Evolutionary conservation across 1,140 invertebrate species (phyloP), one percentile per base, ranked within the genome.

Genomic region (Leptestheria dahalacensis): DNA sequence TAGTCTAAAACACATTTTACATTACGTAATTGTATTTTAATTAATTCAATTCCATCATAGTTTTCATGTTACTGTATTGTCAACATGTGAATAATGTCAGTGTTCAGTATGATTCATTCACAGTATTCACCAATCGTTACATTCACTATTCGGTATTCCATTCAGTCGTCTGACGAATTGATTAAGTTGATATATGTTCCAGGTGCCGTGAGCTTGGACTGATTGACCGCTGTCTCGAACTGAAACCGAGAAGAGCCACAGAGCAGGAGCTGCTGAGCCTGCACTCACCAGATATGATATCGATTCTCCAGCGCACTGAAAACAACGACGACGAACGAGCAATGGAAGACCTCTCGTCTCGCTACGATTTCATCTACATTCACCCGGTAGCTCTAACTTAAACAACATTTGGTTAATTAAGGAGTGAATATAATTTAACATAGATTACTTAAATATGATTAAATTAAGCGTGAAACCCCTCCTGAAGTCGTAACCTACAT

Each of bases 351-450:
- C 55, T 86, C 0, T 62, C 51, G n/a, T 82, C 87, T 3, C 81
- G 85, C 66, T 95, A 84, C 70, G 91, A 96, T 70, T 80, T 85
- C 15, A 71, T 95, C 65, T 96, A 86, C 70, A 79, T 93, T 71
- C 85, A 93, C 76, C 81, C 86, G 61, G 88, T 91, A 75, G 74
- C 78, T 67, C 12, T 33, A 11, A 10, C 29, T 54, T 25, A 4
- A 2, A 24, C 25, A 9, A 41, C 15, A 41, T 41, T 41, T 41
- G 33, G 6, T 41, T 9, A 41, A 41, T 6, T 41, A 41, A 41
- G 33, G 33, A 41, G 15, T 41, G 33, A 41, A 41, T 6, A 6
- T 41, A 41, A 28, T 23, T 25, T 52, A 65, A 59, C 25, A 21
- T 57, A 10, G 20, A 1, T 46, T 33, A 20, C 21, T 48, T 58